Base-by-base conservation (phyloP, 1,140 invertebrate genomes). In the Hestina assimilis region DNA sequence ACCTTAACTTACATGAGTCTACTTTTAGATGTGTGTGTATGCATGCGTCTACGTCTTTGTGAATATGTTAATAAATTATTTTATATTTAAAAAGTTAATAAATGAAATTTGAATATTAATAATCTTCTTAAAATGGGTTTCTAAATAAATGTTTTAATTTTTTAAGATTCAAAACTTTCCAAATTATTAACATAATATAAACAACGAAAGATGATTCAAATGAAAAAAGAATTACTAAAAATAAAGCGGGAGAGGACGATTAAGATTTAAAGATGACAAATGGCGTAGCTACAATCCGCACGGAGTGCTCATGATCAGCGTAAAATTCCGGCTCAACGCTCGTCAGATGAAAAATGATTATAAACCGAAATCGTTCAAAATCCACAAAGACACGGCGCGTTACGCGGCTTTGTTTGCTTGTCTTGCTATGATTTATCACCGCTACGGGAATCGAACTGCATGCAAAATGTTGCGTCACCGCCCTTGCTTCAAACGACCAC, bases 381-480 rank as follows among this genome's bases (percentile, higher is more conserved):
- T 84, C 79, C 77, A 87, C 84, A 83, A 78, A 83, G 84, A 87
- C 84, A 87, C 78, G 84, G 78, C 74, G 80, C 79, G 84, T 87
- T 85, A 84, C 78, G 61, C 82, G 75, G 82, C 84, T 84, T 87
- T 87, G 83, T 87, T 71, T 75, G 80, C 79, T 59, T 87, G 84
- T 85, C 84, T 41, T 60, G 63, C 28, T 23, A 63, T 84, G 80
- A 85, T 85, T 84, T 80, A 87, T 78, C 33, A 61, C 59, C 60
- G 46, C 55, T 20, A 48, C 63, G 66, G 75, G 72, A 74, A 70
- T 73, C 72, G 72, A 75, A 77, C 66, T 52, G 57, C 83, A 79
- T 85, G 82, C 83, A 85, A 85, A 87, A 83, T 79, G 84, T 85
- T 85, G 72, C 84, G 81, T 87, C 84, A 85, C 81, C 68, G 62